Evolutionary conservation across 2,113 vertebrate species (phyloP).

Genomic region (Fulica atra): DNA sequence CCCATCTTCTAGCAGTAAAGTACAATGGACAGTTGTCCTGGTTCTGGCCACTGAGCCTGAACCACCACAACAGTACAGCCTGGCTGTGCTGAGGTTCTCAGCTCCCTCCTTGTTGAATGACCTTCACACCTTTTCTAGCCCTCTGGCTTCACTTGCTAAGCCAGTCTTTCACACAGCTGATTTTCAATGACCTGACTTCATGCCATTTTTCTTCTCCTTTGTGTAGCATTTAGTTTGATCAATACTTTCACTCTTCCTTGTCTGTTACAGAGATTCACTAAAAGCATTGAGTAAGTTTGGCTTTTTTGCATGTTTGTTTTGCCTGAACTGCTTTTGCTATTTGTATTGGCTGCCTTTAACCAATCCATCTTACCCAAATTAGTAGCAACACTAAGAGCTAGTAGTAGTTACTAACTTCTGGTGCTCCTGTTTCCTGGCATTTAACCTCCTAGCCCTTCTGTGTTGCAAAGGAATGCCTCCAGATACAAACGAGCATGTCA

Average conservation of each 20-base stretch:
- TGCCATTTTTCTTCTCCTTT: neutral
- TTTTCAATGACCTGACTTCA: neutral
- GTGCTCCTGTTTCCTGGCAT: neutral
- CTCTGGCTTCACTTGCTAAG: neutral
- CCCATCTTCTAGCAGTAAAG: neutral
- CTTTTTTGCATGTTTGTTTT: neutral
- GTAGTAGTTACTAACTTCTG: neutral
- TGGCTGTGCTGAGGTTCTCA: neutral
- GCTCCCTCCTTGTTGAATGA: neutral
- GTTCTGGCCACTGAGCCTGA: too few relatives aligned
- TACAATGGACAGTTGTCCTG: too few relatives aligned
- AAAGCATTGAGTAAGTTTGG: neutral
- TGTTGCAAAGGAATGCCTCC: neutral
- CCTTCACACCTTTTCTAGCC: neutral
- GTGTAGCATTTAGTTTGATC: neutral
- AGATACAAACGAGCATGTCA: neutral
- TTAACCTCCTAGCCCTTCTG: neutral
- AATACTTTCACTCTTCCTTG: neutral
- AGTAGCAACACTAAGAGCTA: neutral
- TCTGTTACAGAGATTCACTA: neutral
- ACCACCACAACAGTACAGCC: neutral
- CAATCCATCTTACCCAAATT: neutral
- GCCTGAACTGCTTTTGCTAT: neutral
- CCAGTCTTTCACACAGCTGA: neutral
- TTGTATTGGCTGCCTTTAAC: neutral